Base-by-base conservation (phyloP, 2,113 vertebrate species). In the Ciconia maguari region DNA sequence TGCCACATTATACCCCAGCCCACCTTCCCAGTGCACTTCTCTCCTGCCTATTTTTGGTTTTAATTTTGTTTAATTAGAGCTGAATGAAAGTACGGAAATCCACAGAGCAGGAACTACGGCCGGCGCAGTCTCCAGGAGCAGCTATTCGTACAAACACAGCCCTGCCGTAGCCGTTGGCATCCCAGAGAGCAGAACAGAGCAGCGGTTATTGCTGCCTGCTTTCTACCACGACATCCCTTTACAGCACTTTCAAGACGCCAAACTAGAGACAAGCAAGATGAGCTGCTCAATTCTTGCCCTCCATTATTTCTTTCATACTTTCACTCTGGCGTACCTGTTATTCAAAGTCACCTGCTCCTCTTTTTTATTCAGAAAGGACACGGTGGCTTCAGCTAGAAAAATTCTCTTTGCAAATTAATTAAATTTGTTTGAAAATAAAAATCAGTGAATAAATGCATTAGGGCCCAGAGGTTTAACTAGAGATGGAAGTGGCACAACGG, bases 71-170 rank as follows among this genome's bases (percentile, higher is more conserved):
- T 8, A 88, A 84, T 66, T 55, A 89, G 48, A 87, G 60, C 7
- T 36, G 54, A 70, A 85, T 15, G 62, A 65, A 78, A 58, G 74
- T 7, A 10, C 7, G 41, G 85, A 49, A 89, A 91, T 29, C 74
- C 86, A 42, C 8, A 16, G 90, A 96, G 87, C 72, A 92, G 93
- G 85, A 94, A 54, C 34, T 34, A 38, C 38, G 86, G 95, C 66
- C 34, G 34, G 72, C 79, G 44, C 60, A n/a, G 69, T 51, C 92
- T 90, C 62, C 83, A 87, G 95, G n/a, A 66, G 79, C 70, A 78
- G 84, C 62, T 78, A 46, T 76, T 76, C 68, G 71, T 7, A 51
- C 46, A 20, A 32, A 48, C 1, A 10, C 3, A 13, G 21, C 41
- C 80, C 10, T 9, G 1, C 58, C 22, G 9, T 15, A 36, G 46